Evolutionary conservation across 2,797 vertebrate species (phyloP).

Genomic region (Buphagus erythrorhynchus): DNA sequence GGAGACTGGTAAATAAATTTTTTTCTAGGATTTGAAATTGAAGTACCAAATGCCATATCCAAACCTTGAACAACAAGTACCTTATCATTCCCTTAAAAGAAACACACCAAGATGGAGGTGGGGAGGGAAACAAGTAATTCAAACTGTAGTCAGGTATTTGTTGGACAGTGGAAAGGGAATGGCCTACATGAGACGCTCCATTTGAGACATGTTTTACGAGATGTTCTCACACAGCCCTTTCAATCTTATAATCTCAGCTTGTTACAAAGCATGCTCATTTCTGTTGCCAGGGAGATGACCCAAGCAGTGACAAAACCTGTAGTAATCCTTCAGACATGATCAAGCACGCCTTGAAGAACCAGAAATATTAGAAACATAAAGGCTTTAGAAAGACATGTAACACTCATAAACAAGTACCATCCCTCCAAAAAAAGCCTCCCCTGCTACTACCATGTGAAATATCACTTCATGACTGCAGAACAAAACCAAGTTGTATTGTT

Average conservation of each 20-base stretch:
- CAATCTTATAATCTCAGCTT: neutral
- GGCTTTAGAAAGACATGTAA: neutral
- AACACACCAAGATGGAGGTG: neutral
- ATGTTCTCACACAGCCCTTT: constrained; percentile 3
- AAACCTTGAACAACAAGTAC: neutral
- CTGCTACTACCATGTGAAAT: neutral
- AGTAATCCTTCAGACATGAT: constrained; percentile 41
- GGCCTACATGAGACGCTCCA: neutral
- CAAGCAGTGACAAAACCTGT: constrained; percentile 19
- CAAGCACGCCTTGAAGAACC: constrained; percentile 62
- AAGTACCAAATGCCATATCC: neutral
- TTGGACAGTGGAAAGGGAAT: neutral
- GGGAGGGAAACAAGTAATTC: neutral
- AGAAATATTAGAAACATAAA: constrained; percentile 45
- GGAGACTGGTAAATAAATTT: neutral
- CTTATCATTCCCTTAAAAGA: neutral
- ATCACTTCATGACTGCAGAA: neutral
- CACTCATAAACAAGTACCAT: neutral
- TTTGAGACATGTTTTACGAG: constrained; percentile 12
- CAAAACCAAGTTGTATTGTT: neutral
- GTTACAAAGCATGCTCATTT: neutral
- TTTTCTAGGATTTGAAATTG: neutral
- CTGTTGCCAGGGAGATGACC: constrained; percentile 50
- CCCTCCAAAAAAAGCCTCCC: neutral
- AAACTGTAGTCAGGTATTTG: neutral